Percentiles rank a stretch among this genome's conserved stretches.
These are phyloP conservation scores for Charaxes varanes DNA, from an alignment of 1,140 invertebrate genomes.

Conservation along the genomic window DNA sequence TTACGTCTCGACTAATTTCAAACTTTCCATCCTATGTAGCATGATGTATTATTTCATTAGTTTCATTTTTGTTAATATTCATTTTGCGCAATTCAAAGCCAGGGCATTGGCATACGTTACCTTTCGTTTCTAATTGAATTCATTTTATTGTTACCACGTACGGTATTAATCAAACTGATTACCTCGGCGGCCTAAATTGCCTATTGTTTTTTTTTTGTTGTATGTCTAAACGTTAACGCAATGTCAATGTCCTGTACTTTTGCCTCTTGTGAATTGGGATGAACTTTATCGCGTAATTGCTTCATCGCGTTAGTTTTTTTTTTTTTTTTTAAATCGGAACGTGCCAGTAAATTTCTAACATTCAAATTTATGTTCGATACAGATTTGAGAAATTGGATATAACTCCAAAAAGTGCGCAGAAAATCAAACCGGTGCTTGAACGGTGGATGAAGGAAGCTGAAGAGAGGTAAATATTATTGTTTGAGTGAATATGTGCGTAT, in stretches of 20 bases:
- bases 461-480: conserved; percentile 87
- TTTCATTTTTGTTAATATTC: conserved; percentile 55
- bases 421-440: conserved; percentile 98
- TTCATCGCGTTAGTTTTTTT: conserved; percentile 36
- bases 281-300: conserved; percentile 32
- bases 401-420: conserved; percentile 98
- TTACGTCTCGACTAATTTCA: conserved; percentile 55
- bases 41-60: conserved; percentile 72
- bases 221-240: conserved; percentile 59
- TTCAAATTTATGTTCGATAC: conserved; percentile 73
- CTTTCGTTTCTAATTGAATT: conserved; percentile 70
- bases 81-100: conserved; percentile 78
- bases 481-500: conserved; percentile 63
- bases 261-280: conserved; percentile 52
- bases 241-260: conserved; percentile 83
- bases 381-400: conserved; percentile 99
- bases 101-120: conserved; percentile 87
- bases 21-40: conserved; percentile 68
- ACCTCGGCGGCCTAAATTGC: conserved; percentile 64
- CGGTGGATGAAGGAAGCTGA: conserved; percentile 98
- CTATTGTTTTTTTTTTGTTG: conserved; percentile 67
- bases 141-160: conserved; percentile 68
- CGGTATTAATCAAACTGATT: conserved; percentile 72
- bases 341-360: conserved; percentile 61
- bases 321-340: conserved; percentile 38